Conservation (phyloP, 2,113 vertebrate genomes). For the Ammodytes dubius region DNA sequence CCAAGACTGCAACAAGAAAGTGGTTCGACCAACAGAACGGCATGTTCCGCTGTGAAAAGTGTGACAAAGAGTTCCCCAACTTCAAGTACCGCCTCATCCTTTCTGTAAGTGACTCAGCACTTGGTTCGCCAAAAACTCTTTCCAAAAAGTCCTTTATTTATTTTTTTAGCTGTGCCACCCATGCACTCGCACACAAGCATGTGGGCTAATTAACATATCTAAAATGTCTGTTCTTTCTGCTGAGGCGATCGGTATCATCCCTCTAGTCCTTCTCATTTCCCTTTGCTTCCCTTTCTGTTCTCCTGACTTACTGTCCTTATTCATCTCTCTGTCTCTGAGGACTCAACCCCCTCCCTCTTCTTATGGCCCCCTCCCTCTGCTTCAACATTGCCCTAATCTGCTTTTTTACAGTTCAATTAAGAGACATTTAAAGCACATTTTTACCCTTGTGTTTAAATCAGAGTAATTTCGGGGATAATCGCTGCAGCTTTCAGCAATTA, state of each 20-base stretch:
- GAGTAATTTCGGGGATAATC: slow-evolving; percentile 39
- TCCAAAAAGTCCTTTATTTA: no score
- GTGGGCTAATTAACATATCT: slow-evolving; percentile 11
- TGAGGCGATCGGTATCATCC: neutral
- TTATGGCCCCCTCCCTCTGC: slow-evolving; percentile 9
- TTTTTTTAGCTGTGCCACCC: neutral
- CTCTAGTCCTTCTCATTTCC: neutral
- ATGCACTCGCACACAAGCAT: neutral
- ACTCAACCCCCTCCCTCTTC: neutral
- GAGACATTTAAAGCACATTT: slow-evolving; percentile 29
- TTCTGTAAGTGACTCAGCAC: slow-evolving; percentile 86
- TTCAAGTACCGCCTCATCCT: slow-evolving; percentile 99
- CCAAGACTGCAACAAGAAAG: slow-evolving; percentile 97
- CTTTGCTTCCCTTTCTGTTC: neutral
- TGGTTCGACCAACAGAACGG: slow-evolving; percentile 97
- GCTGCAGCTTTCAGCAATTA: neutral
- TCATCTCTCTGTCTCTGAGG: slow-evolving; percentile 9
- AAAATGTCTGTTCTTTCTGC: neutral
- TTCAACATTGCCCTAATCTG: slow-evolving; percentile 5
- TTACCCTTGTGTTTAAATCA: slow-evolving; percentile 10
- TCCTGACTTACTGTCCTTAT: neutral
- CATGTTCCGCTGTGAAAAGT: slow-evolving; percentile 96
- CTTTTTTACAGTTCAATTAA: slow-evolving; percentile 36
- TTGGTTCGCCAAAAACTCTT: neutral
- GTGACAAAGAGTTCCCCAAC: slow-evolving; percentile 94